phyloP scores from a whole-genome alignment of 2,888 invertebrate species.

The Lithophane semibrunnea region DNA sequence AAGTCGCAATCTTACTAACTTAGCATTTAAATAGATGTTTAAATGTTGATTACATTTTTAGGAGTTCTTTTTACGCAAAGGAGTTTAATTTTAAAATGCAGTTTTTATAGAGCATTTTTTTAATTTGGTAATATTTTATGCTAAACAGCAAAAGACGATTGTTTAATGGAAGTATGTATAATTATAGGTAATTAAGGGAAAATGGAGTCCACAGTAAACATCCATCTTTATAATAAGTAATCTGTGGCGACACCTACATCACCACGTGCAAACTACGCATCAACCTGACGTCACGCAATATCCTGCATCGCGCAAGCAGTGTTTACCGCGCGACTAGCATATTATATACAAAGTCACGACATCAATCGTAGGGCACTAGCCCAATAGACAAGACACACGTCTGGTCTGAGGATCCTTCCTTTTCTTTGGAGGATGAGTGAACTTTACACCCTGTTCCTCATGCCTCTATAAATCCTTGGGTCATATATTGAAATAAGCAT shows the following conservation, averaged over 20 bases:
- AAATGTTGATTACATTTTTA: neutral
- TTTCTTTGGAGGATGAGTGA: no score
- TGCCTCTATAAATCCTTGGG: neutral
- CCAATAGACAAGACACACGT: no score
- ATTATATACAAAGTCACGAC: no score
- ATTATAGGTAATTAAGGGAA: neutral
- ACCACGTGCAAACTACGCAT: no score
- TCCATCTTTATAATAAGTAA: neutral
- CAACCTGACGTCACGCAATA: no score
- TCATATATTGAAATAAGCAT: neutral
- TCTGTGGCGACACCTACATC: no score
- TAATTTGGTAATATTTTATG: neutral
- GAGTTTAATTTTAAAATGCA: constrained; percentile 10
- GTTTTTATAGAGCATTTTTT: constrained; percentile 9
- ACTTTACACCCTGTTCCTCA: no score
- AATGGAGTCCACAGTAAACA: neutral
- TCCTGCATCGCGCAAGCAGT: no score
- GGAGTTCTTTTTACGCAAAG: neutral
- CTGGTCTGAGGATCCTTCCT: no score
- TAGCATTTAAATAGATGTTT: constrained; percentile 32
- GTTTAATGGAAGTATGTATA: neutral
- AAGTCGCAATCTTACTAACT: constrained; percentile 28
- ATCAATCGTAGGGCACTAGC: no score
- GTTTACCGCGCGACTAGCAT: no score
- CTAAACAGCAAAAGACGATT: neutral